These are phyloP conservation scores for Loxodonta africana DNA, from an alignment of 2,113 vertebrate genomes.

Conservation along the genomic window DNA sequence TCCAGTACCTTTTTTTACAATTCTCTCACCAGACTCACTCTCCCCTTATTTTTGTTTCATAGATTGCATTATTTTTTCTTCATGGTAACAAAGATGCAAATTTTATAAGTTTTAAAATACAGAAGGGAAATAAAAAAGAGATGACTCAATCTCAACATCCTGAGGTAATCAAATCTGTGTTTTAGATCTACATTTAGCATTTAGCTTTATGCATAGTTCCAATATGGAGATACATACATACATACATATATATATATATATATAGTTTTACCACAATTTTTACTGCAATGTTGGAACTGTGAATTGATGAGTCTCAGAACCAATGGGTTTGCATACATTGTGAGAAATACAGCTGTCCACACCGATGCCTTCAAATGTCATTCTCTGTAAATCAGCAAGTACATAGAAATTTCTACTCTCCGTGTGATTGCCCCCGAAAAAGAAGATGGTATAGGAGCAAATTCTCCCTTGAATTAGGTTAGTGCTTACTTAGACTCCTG, in stretches of 20 bases:
- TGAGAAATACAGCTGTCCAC: background rate
- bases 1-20: constrained; percentile 75
- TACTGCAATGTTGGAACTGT: background rate
- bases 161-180: background rate
- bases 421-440: background rate
- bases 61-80: background rate
- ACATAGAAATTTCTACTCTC: background rate
- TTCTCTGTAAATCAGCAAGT: background rate
- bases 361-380: background rate
- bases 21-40: constrained; percentile 65
- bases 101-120: background rate
- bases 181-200: background rate
- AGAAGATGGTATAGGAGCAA: background rate
- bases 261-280: too few relatives aligned
- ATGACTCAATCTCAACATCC: background rate
- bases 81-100: background rate
- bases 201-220: background rate
- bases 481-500: background rate
- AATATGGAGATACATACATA: too few relatives aligned
- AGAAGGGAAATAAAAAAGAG: background rate
- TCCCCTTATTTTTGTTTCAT: background rate
- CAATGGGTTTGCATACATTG: too few relatives aligned
- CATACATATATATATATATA: too few relatives aligned
- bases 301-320: background rate
- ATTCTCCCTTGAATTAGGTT: background rate